Evolutionary conservation across 2,888 invertebrate species (phyloP).

Genomic region (Flexamia atlantica): DNA sequence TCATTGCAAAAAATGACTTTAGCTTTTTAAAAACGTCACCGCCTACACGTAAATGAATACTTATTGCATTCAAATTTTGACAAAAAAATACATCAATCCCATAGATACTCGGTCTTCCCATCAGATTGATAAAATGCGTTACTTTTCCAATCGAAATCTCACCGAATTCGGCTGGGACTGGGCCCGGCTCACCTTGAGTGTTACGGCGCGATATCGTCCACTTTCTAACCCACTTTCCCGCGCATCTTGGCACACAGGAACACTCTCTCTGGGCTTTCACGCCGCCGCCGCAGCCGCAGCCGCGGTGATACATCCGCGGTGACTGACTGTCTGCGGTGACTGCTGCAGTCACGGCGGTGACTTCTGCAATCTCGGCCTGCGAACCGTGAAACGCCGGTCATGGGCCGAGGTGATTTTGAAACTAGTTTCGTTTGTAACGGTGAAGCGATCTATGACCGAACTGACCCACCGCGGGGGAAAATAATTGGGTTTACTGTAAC

Average conservation of each 20-base stretch:
- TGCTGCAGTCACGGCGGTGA: no score
- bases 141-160: no score
- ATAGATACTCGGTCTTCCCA: no score
- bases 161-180: not conserved
- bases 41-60: no score
- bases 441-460: not conserved
- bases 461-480: not conserved
- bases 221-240: conserved; percentile 59
- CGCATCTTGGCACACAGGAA: conserved; percentile 48
- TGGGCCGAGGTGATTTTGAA: not conserved
- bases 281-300: not conserved
- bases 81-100: no score
- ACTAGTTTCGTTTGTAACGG: not conserved
- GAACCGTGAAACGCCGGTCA: not conserved
- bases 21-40: no score
- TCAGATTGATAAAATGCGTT: no score
- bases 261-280: conserved; percentile 54
- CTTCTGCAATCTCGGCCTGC: no score
- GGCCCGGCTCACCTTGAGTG: not conserved
- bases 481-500: not conserved
- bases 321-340: no score
- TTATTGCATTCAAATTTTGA: no score
- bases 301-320: no score
- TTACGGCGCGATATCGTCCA: conserved; percentile 20
- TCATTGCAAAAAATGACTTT: no score